phyloP scores from a whole-genome alignment of 1,140 invertebrate species.

The Rhyacophila brunnea region DNA sequence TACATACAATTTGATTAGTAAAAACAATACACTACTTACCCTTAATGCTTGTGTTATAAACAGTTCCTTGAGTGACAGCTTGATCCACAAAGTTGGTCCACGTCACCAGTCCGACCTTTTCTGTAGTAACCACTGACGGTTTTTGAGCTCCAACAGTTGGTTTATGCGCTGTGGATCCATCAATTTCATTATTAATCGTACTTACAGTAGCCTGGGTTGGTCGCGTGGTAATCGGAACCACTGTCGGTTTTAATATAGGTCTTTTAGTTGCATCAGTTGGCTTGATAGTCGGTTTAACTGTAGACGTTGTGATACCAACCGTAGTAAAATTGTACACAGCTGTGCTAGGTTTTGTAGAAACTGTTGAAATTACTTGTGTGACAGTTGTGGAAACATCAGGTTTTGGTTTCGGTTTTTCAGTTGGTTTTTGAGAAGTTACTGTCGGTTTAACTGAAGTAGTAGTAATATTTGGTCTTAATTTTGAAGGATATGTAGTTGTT shows the following conservation, averaged over 20 bases:
- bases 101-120: constrained; percentile 54
- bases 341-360: not conserved
- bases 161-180: constrained; percentile 27
- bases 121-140: constrained; percentile 37
- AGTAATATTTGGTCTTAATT: constrained; percentile 31
- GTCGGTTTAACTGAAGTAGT: constrained; percentile 34
- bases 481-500: constrained; percentile 34
- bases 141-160: constrained; percentile 37
- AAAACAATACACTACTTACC: not conserved
- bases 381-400: constrained; percentile 34
- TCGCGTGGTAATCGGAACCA: constrained; percentile 31
- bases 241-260: constrained; percentile 21
- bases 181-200: constrained; percentile 24
- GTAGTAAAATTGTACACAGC: too few relatives aligned
- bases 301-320: too few relatives aligned
- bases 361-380: constrained; percentile 2
- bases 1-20: too few relatives aligned
- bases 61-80: constrained; percentile 39
- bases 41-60: constrained; percentile 31
- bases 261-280: constrained; percentile 5
- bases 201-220: constrained; percentile 38
- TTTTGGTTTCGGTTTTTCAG: constrained; percentile 35
- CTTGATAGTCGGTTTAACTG: constrained; percentile 1
- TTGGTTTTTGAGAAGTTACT: constrained; percentile 28
- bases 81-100: constrained; percentile 61